Conservation (phyloP, 2,888 invertebrate species). For the Pegoplata infirma region DNA sequence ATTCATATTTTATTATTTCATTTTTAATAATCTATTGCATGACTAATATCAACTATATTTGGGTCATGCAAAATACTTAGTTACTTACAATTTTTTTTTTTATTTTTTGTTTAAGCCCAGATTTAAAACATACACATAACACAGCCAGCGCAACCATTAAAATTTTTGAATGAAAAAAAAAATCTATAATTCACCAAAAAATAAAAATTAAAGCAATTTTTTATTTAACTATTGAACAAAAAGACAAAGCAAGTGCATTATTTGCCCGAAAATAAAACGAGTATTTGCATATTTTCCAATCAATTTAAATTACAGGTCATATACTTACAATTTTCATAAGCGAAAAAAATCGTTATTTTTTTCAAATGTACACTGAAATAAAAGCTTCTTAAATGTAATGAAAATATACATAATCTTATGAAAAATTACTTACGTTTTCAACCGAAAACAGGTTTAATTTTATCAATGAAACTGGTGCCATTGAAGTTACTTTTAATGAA, state of each 20-base stretch:
- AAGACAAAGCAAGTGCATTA: constrained; percentile 59
- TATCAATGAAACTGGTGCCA: too few relatives aligned
- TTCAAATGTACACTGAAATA: not conserved
- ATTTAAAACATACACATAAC: not conserved
- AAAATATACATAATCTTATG: too few relatives aligned
- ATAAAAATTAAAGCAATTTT: constrained; percentile 51
- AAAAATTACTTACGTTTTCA: too few relatives aligned
- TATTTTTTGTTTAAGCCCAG: not conserved
- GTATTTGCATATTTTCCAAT: constrained; percentile 62
- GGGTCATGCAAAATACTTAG: constrained; percentile 62
- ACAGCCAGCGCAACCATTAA: constrained; percentile 39
- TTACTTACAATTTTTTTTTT: too few relatives aligned
- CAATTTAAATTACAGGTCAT: constrained; percentile 62
- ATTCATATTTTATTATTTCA: constrained; percentile 39
- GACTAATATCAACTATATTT: constrained; percentile 62
- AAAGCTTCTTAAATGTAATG: too few relatives aligned
- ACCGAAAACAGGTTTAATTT: too few relatives aligned
- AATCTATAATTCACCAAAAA: constrained; percentile 51
- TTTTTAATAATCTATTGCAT: constrained; percentile 59
- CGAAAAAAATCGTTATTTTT: not conserved
- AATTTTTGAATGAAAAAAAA: constrained; percentile 43
- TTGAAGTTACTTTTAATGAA: too few relatives aligned
- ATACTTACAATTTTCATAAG: constrained; percentile 20
- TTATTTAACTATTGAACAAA: constrained; percentile 48
- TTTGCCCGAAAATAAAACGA: constrained; percentile 53